phyloP scores from a whole-genome alignment of 2,888 invertebrate genomes.

The Oscheius sp. region DNA sequence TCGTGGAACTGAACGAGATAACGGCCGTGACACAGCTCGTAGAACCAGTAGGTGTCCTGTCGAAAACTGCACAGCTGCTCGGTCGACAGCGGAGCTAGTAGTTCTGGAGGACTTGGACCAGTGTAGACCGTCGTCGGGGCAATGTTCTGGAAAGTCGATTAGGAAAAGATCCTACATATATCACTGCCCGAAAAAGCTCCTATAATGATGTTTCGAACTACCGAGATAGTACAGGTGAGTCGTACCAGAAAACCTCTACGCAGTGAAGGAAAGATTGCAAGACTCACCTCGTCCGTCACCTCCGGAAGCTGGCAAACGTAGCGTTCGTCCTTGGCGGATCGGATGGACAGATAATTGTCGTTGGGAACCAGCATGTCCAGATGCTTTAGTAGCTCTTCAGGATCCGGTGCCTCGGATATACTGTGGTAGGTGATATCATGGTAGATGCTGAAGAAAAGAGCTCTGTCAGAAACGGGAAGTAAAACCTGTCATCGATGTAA shows the following conservation, averaged over 20 bases:
- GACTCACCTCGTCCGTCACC: conserved; percentile 32
- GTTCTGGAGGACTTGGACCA: conserved; percentile 19
- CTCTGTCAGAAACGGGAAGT: no score
- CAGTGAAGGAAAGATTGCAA: not conserved
- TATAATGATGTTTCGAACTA: no score
- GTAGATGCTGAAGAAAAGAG: conserved; percentile 35
- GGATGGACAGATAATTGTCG: conserved; percentile 34
- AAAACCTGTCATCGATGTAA: conserved; percentile 44
- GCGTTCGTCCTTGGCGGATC: conserved; percentile 42
- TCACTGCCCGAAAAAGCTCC: no score
- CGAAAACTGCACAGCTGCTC: conserved; percentile 61
- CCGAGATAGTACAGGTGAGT: no score
- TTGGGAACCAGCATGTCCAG: not conserved
- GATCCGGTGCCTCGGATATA: conserved; percentile 13
- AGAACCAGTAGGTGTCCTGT: conserved; percentile 75
- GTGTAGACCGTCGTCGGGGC: conserved; percentile 7
- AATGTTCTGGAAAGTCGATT: conserved; percentile 27
- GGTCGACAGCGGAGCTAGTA: conserved; percentile 22
- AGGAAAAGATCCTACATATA: not conserved
- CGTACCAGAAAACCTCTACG: no score
- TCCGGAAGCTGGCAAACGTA: conserved; percentile 48
- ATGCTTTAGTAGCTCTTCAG: conserved; percentile 17
- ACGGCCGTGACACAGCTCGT: conserved; percentile 69
- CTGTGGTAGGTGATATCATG: conserved; percentile 46
- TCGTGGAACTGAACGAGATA: conserved; percentile 95